phyloP scores from a whole-genome alignment of 2,113 vertebrate genomes.

The Centropus bengalensis region DNA sequence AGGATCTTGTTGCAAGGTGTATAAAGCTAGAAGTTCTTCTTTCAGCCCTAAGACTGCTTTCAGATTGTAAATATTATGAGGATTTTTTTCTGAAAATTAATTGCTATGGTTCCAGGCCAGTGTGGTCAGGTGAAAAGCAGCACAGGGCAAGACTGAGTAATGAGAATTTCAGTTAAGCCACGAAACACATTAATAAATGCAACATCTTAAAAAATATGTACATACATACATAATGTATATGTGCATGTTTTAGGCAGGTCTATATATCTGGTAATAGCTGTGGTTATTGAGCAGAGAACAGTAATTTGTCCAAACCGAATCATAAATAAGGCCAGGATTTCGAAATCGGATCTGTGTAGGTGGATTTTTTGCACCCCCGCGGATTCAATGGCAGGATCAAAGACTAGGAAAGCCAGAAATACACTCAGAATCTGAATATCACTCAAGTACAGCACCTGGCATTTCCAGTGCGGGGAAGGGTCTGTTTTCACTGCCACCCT shows the following conservation, averaged over 20 bases:
- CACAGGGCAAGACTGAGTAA: neutral
- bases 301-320: slow-evolving; percentile 31
- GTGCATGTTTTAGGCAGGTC: neutral
- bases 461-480: neutral
- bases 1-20: neutral
- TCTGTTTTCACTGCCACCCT: slow-evolving; percentile 39
- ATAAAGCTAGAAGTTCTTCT: neutral
- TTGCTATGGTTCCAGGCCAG: neutral
- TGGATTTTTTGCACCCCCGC: slow-evolving; percentile 52
- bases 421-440: slow-evolving; percentile 13
- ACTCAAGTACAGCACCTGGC: slow-evolving; percentile 45
- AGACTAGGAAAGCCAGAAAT: slow-evolving; percentile 61
- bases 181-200: neutral
- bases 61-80: neutral
- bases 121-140: neutral
- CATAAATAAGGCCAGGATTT: slow-evolving; percentile 36
- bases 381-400: slow-evolving; percentile 55
- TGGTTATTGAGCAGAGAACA: neutral
- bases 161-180: neutral
- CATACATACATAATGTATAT: neutral
- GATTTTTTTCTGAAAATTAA: neutral
- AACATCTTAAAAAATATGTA: neutral
- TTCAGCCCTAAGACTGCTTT: neutral
- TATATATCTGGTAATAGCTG: slow-evolving; percentile 1
- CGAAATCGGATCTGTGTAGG: slow-evolving; percentile 54